Conservation (phyloP, 2,797 vertebrate species). For the Allobates femoralis region DNA sequence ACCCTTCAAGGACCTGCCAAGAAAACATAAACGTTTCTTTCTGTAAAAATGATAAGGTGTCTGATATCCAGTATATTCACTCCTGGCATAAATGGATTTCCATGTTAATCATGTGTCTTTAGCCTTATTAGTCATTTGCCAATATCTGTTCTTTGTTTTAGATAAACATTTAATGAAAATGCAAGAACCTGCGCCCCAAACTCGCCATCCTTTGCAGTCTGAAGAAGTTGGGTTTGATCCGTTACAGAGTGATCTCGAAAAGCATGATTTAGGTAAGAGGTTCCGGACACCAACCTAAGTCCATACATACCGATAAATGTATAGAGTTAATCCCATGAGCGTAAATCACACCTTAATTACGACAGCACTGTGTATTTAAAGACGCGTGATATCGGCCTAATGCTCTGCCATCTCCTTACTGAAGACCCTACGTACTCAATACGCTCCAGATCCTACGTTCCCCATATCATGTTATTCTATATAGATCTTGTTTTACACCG, state of each 20-base stretch:
- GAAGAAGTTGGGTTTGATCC: constrained; percentile 95
- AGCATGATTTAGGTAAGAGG: constrained; percentile 77
- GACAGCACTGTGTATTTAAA: constrained; percentile 37
- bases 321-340: constrained; percentile 21
- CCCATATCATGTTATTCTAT: constrained; percentile 66
- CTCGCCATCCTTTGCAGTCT: constrained; percentile 90
- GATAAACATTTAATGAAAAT: constrained; percentile 72
- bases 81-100: not conserved
- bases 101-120: not conserved
- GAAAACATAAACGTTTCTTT: too few species aligned
- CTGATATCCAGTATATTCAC: too few species aligned
- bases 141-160: constrained; percentile 9
- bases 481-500: not conserved
- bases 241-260: constrained; percentile 84
- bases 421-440: constrained; percentile 39
- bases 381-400: constrained; percentile 30
- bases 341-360: constrained; percentile 38
- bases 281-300: not conserved
- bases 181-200: constrained; percentile 91
- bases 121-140: not conserved
- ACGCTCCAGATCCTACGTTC: constrained; percentile 62
- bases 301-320: not conserved
- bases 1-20: too few species aligned
- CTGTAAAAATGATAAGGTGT: too few species aligned
- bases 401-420: constrained; percentile 34